Evolutionary conservation across 2,888 invertebrate species (phyloP), one percentile per base, ranked within the genome.

Genomic region (Macrophya annulata): DNA sequence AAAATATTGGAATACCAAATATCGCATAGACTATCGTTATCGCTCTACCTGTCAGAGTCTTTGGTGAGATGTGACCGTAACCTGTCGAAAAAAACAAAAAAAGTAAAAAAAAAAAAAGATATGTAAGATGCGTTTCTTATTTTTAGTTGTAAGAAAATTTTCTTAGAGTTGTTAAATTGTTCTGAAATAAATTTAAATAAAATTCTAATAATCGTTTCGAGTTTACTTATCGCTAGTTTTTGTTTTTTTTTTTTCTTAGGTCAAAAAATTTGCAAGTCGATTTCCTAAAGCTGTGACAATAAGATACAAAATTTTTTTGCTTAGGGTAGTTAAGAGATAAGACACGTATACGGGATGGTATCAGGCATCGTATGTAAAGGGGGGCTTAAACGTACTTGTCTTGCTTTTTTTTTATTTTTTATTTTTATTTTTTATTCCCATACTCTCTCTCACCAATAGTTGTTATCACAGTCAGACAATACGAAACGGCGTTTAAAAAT

Each of bases 51-150:
- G 96, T 96, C 8, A 94, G 95, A 15, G 99, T 99, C 89, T 97
- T 97, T 0, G 99, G 99, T 77, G 97, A 97, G 90, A 99, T 98
- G 93, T 99, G 98, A 86, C 99, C 99, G 94, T 99, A 99, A 91
- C 99, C 99, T 21, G 48, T 2, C 15, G 10, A 59, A 21, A 31
- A 51, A 8, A 51, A 31, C 5, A 43, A n/a, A 40, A 17, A 62
- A 31, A 82, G 17, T 17, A 15, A 17, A 25, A 2, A 37, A 17
- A 37, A 2, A 37, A 71, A 0, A 65, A 65, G 8, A n/a, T n/a
- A n/a, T 15, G 62, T 21, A 25, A 15, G 65, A 65, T 65, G n/a
- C 6, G 2, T 31, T 31, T 31, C 3, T 31, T 68, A 5, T 8
- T 40, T 17, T 6, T 37, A 4, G 17, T 31, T 4, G 8, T 12